phyloP scores from a whole-genome alignment of 2,797 vertebrate genomes.

The Euphonia xanthogaster region DNA sequence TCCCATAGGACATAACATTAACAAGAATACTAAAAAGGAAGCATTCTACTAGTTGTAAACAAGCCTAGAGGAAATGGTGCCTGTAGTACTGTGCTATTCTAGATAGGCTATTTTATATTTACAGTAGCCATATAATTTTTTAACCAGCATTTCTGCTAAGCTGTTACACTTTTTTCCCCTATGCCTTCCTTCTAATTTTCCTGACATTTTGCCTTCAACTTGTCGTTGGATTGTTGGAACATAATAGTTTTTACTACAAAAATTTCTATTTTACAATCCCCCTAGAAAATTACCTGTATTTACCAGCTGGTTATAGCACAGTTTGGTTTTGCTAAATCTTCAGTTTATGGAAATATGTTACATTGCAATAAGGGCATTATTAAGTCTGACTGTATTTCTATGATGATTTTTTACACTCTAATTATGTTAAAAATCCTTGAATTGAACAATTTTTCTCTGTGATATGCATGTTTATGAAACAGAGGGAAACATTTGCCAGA shows the following conservation, averaged over 20 bases:
- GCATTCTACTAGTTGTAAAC: background rate
- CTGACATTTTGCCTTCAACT: background rate
- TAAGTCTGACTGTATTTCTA: background rate
- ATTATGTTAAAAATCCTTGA: constrained; percentile 51
- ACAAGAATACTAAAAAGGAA: background rate
- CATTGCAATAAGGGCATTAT: background rate
- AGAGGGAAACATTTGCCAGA: constrained; percentile 78
- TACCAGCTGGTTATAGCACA: background rate
- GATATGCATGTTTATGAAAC: constrained; percentile 74
- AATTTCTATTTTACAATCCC: background rate
- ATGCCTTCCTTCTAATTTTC: background rate
- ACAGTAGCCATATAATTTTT: background rate
- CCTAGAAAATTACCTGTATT: background rate
- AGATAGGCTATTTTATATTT: background rate
- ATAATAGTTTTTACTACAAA: background rate
- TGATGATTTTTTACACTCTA: constrained; percentile 80
- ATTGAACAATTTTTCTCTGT: constrained; percentile 67
- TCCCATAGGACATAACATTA: background rate
- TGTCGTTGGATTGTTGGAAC: background rate
- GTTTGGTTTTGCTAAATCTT: background rate
- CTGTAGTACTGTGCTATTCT: background rate
- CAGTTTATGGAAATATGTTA: background rate
- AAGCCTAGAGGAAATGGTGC: background rate
- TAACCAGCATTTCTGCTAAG: background rate
- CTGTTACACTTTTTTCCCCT: background rate